Percentiles rank a stretch among this genome's conserved stretches.
Conservation (phyloP, 2,888 invertebrate genomes). For the Stenodera caucasica region DNA sequence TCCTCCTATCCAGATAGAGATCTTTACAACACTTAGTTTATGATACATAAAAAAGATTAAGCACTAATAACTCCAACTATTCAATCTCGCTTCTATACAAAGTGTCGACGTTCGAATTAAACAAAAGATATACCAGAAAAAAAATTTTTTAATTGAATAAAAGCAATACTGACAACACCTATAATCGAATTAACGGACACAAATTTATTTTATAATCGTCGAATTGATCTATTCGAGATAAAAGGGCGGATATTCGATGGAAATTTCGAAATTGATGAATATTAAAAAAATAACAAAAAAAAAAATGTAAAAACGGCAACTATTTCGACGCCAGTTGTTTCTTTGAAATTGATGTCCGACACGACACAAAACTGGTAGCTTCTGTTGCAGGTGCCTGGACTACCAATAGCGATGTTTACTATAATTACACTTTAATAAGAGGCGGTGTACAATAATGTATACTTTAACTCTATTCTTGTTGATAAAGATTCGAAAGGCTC, state of each 20-base stretch:
- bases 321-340: conserved; percentile 32
- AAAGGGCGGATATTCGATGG: no score
- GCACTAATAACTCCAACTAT: conserved; percentile 12
- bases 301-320: not conserved
- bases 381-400: conserved; percentile 47
- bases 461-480: conserved; percentile 23
- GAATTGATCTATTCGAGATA: no score
- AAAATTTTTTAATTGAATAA: not conserved
- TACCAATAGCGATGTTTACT: conserved; percentile 50
- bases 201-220: no score
- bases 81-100: conserved; percentile 3
- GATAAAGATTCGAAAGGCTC: not conserved
- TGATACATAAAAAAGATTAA: conserved; percentile 13
- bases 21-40: conserved; percentile 13
- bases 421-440: conserved; percentile 50
- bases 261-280: no score
- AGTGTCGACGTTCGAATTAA: conserved; percentile 3
- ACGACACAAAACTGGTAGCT: conserved; percentile 41
- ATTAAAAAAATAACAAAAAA: not conserved
- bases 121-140: not conserved
- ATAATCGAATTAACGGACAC: conserved; percentile 6
- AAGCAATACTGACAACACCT: not conserved
- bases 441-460: conserved; percentile 43
- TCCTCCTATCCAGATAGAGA: conserved; percentile 14
- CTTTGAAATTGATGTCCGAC: conserved; percentile 40